These are phyloP conservation scores for Oreochromis tanganicae DNA, from an alignment of 2,113 vertebrate genomes.

Conservation along the genomic window DNA sequence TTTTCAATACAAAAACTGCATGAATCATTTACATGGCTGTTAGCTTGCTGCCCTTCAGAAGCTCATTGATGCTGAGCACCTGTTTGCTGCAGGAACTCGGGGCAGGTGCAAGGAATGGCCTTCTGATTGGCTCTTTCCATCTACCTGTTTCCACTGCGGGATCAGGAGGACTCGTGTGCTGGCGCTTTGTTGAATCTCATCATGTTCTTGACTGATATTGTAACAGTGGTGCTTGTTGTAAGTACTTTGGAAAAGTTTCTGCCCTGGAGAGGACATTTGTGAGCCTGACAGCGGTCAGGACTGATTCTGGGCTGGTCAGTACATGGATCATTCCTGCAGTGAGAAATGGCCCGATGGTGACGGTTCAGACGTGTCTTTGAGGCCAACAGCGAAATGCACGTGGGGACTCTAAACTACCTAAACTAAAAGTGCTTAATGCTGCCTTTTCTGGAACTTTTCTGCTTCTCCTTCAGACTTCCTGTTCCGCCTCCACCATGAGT, in stretches of 20 bases:
- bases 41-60: not conserved
- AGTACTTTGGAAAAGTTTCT: not conserved
- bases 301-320: not conserved
- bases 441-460: not conserved
- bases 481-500: constrained; percentile 77
- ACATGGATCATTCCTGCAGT: not conserved
- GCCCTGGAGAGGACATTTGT: not conserved
- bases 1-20: not conserved
- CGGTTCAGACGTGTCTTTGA: not conserved
- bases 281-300: fast-evolving
- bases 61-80: not conserved
- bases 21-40: not conserved
- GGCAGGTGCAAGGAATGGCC: not conserved
- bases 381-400: not conserved
- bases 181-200: fast-evolving
- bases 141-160: not conserved
- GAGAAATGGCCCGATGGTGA: not conserved
- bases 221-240: not conserved
- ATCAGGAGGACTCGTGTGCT: not conserved
- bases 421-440: not conserved
- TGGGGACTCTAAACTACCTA: not conserved
- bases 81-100: not conserved
- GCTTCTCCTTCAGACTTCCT: constrained; percentile 7
- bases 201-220: not conserved
- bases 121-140: not conserved